Base-by-base conservation (phyloP, 2,888 invertebrate species). In the Gnatocerus cornutus region DNA sequence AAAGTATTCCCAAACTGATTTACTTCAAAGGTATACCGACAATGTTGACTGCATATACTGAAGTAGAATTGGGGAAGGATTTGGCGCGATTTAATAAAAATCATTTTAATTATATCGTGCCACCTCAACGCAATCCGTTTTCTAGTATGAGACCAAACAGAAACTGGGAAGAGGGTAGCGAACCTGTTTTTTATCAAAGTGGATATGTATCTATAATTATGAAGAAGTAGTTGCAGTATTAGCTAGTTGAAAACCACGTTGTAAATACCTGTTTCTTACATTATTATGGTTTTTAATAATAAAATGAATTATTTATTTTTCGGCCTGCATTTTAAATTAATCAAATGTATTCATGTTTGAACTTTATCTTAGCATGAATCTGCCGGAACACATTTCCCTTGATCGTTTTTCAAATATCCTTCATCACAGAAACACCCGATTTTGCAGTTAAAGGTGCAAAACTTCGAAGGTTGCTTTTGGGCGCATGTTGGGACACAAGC, bases 11-110 rank as follows among this genome's bases (percentile, higher is more conserved):
- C 9, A 37, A 43, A 16, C 53, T 67, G 37, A 21, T 61, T 9
- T 29, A 30, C 6, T 21, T 37, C 37, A 53, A 53, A 6, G 55
- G 48, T 14, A 41, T 61, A 0, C 67, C 67, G 5, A 12, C 50
- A n/a, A 5, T 67, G 13, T 21, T 67, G 9, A 67, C 67, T n/a
- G 59, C 67, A 0, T 67, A 67, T 13, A 67, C 67, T 4, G 53
- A 61, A 43, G 30, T 12, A 8, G 67, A 67, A 52, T 9, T 67
- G 10, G 41, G 43, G 4, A 53, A 43, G n/a, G 67, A 67, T 14
- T 14, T 67, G 13, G 59, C 21, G 9, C 9, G 67, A n/a, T 67
- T 67, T 21, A 16, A 27, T n/a, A 8, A 30, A 9, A 8, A 10
- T 4, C 43, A 30, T 9, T 6, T 61, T n/a, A 56, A 45, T 7